These are phyloP conservation scores for Emydoidea blandingii DNA, from an alignment of 2,797 vertebrate species.

Conservation along the genomic window DNA sequence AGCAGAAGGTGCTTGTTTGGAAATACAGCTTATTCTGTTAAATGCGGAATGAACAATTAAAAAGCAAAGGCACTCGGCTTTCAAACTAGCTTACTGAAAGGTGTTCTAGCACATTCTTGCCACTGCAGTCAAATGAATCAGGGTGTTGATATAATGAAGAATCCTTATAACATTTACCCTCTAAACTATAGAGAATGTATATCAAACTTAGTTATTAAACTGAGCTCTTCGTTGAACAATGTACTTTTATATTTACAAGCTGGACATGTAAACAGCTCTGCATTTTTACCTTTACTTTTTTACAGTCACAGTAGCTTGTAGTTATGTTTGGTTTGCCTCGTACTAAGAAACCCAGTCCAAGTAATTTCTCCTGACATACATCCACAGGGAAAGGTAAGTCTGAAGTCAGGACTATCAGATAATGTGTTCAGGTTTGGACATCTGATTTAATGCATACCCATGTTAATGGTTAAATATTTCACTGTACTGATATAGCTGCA, in stretches of 20 bases:
- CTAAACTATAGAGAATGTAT: constrained; percentile 20
- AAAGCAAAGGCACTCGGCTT: constrained; percentile 1
- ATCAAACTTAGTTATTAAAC: constrained; percentile 36
- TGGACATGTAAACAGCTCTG: constrained; percentile 54
- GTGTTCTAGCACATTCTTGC: not conserved
- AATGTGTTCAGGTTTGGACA: constrained; percentile 60
- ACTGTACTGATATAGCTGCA: constrained; percentile 51
- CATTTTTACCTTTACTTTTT: constrained; percentile 40
- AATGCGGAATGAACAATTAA: constrained; percentile 18
- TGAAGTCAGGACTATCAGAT: constrained; percentile 65
- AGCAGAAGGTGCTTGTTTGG: not conserved
- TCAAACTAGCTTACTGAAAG: constrained; percentile 20
- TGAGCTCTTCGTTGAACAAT: constrained; percentile 56
- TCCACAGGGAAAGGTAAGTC: constrained; percentile 68
- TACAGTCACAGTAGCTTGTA: constrained; percentile 31
- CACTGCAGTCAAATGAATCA: not conserved
- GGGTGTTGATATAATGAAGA: constrained; percentile 2
- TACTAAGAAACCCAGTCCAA: constrained; percentile 67
- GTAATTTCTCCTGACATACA: constrained; percentile 70
- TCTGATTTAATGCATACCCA: constrained; percentile 73
- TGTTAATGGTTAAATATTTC: constrained; percentile 70
- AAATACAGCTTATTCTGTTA: not conserved
- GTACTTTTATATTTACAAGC: constrained; percentile 43
- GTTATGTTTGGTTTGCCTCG: constrained; percentile 62
- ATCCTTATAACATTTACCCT: constrained; percentile 20